A percentile compares a stretch with the other conserved stretches of the same genome.
phyloP scores from a whole-genome alignment of 2,797 vertebrate genomes.

The Bradypodion ventrale region DNA sequence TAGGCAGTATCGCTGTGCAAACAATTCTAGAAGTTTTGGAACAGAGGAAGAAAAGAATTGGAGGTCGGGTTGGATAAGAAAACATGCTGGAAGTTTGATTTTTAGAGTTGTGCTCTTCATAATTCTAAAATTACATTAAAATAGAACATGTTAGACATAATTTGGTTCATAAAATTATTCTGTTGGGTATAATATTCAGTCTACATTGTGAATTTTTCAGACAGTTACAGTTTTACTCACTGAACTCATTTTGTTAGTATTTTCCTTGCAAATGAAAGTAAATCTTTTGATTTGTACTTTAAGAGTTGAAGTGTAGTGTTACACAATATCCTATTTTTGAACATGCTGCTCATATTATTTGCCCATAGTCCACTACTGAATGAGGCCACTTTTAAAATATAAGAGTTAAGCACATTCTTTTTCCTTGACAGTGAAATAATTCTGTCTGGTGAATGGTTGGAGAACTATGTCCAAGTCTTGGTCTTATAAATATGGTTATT shows the following conservation, averaged over 20 bases:
- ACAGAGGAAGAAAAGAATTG: too few species aligned
- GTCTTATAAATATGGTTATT: slow-evolving; percentile 72
- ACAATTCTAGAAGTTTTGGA: too few species aligned
- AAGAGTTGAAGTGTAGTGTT: not conserved
- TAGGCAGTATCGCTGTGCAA: too few species aligned
- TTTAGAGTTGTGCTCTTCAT: too few species aligned
- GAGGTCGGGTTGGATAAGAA: too few species aligned
- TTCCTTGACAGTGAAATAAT: slow-evolving; percentile 36
- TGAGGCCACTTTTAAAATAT: rapidly evolving
- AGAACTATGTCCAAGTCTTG: slow-evolving; percentile 69
- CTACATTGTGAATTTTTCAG: too few species aligned
- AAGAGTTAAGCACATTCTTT: not conserved
- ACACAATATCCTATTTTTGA: rapidly evolving
- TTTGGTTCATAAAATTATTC: too few species aligned
- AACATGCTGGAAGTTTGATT: too few species aligned
- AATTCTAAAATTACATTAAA: too few species aligned
- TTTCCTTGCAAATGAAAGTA: slow-evolving; percentile 54
- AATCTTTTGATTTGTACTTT: slow-evolving; percentile 42
- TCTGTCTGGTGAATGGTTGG: slow-evolving; percentile 49
- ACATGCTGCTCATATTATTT: rapidly evolving
- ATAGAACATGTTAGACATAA: too few species aligned
- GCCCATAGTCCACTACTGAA: rapidly evolving
- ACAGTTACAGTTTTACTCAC: too few species aligned
- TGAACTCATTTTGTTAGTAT: slow-evolving; percentile 33
- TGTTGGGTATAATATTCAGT: too few species aligned